Evolutionary conservation across 2,113 vertebrate species (phyloP).

Genomic region (Nesoenas mayeri): DNA sequence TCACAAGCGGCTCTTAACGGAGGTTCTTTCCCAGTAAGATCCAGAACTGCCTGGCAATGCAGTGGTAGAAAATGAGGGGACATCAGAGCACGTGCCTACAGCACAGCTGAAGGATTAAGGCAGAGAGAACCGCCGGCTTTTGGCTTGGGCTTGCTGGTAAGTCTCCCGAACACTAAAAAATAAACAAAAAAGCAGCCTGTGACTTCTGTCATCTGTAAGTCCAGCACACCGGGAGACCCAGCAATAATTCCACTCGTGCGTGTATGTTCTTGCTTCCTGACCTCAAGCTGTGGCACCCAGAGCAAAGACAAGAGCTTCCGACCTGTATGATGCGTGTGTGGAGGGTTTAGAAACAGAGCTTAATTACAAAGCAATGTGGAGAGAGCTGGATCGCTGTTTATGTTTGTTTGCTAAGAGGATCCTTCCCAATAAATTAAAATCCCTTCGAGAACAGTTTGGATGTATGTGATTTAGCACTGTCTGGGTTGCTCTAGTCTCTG

Average conservation of each 20-base stretch:
- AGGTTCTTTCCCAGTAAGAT: not conserved
- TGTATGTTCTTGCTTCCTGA: not conserved
- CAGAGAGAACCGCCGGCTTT: not conserved
- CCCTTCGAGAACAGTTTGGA: not conserved
- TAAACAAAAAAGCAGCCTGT: not conserved
- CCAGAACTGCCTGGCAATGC: not conserved
- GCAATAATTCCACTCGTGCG: not conserved
- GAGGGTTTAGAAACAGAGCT: not conserved
- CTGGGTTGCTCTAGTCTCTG: not conserved
- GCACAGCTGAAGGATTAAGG: accelerated
- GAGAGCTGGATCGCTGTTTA: not conserved
- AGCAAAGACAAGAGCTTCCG: not conserved
- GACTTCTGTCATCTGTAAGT: not conserved
- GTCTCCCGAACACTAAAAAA: not conserved
- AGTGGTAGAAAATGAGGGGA: not conserved
- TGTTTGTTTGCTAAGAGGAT: not conserved
- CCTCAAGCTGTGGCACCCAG: not conserved
- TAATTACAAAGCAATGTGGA: not conserved
- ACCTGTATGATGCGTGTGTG: accelerated
- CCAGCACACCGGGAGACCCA: not conserved
- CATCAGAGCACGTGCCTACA: not conserved
- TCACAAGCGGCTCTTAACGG: not conserved
- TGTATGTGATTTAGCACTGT: slow-evolving; percentile 5
- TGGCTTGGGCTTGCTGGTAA: not conserved
- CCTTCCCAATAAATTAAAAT: not conserved